Evolutionary conservation across 1,140 invertebrate genomes (phyloP).

Genomic region (Achatina immaculata): DNA sequence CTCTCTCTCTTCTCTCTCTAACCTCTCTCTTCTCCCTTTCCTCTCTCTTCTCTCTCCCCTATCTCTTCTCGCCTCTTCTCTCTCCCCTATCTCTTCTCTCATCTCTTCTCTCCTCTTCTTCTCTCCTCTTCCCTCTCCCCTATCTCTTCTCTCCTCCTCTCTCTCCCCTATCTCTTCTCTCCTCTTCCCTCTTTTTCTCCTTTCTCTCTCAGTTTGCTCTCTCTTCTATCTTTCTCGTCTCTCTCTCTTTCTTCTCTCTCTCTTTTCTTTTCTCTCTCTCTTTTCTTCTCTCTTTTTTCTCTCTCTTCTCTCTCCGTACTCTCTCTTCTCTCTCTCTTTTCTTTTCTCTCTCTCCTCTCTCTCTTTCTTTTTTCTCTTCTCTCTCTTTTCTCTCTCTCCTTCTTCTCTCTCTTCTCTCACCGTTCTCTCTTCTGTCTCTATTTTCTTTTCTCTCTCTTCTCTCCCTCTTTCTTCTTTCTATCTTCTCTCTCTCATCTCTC

Average conservation of each 20-base stretch:
- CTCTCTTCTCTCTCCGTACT: background rate
- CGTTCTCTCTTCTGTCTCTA: background rate
- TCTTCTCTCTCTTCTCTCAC: background rate
- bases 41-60: too few relatives aligned
- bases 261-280: background rate
- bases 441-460: background rate
- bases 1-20: too few relatives aligned
- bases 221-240: background rate
- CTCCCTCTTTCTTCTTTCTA: background rate
- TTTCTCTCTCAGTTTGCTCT: too few relatives aligned
- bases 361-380: background rate
- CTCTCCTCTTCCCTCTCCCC: background rate
- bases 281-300: background rate
- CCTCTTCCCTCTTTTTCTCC: background rate
- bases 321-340: background rate
- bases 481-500: background rate
- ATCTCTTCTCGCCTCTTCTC: too few relatives aligned
- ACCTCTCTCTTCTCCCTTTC: too few relatives aligned
- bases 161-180: conserved; percentile 13
- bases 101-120: background rate
- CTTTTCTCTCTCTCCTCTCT: background rate
- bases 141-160: background rate
- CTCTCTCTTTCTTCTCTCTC: background rate
- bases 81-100: too few relatives aligned
- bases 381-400: background rate